Percentiles rank a stretch among this genome's conserved stretches.
phyloP scores from a whole-genome alignment of 2,113 vertebrate species.

The Noturus placidus region DNA sequence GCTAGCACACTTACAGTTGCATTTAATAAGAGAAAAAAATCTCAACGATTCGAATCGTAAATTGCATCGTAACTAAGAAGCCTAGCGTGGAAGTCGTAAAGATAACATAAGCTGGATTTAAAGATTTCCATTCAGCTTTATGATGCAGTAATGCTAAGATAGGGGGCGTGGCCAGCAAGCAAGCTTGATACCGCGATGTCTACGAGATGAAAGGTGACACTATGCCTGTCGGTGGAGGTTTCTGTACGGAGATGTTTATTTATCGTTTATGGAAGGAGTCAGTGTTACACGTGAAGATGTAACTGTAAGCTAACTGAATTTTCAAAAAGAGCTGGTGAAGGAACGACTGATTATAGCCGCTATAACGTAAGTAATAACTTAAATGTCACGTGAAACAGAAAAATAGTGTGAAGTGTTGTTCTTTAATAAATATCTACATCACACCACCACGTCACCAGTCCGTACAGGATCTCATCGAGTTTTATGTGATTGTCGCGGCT shows the following conservation, averaged over 20 bases:
- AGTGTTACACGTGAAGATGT: neutral
- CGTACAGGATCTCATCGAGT: too few relatives aligned
- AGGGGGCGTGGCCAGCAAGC: neutral
- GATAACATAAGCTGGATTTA: neutral
- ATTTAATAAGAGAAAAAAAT: neutral
- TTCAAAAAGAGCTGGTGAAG: too few relatives aligned
- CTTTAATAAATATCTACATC: too few relatives aligned
- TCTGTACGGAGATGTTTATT: neutral
- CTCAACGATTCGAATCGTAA: neutral
- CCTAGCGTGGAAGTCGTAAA: neutral
- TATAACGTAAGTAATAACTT: neutral
- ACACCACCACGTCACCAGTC: too few relatives aligned
- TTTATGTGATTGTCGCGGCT: too few relatives aligned
- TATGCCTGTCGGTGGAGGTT: neutral
- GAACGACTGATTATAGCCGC: too few relatives aligned
- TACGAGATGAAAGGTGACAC: neutral
- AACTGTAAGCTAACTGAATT: neutral
- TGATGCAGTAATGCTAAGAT: neutral
- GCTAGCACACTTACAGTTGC: neutral
- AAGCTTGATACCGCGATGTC: neutral
- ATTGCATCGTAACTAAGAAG: neutral
- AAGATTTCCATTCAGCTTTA: neutral
- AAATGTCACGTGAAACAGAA: neutral
- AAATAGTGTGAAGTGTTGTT: too few relatives aligned
- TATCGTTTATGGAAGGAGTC: neutral